phyloP scores from a whole-genome alignment of 2,113 vertebrate genomes.

The Lamprotornis superbus region DNA sequence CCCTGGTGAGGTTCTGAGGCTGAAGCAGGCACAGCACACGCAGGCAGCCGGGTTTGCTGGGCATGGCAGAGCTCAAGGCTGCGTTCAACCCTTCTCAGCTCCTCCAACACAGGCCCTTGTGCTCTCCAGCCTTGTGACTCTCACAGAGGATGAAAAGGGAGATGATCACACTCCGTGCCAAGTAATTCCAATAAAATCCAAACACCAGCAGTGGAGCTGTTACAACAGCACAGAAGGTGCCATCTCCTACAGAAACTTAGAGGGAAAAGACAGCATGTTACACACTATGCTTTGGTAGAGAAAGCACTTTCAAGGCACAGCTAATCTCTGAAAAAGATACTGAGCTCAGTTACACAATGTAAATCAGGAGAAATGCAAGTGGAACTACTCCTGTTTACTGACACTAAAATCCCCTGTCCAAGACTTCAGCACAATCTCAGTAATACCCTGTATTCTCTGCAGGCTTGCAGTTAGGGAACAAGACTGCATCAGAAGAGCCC shows the following conservation, averaged over 20 bases:
- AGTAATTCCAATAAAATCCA: neutral
- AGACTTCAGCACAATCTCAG: neutral
- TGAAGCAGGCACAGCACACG: neutral
- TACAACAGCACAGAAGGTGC: neutral
- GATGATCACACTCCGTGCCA: fast-evolving
- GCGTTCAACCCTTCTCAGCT: neutral
- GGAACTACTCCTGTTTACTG: neutral
- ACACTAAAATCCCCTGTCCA: neutral
- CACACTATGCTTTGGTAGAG: neutral
- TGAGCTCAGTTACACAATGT: neutral
- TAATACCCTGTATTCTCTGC: fast-evolving
- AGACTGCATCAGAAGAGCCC: neutral
- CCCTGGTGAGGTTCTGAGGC: neutral
- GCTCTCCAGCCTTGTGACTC: neutral
- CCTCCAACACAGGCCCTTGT: neutral
- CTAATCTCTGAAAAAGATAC: neutral
- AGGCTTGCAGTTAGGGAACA: neutral
- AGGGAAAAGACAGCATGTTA: neutral
- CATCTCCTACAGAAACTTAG: neutral
- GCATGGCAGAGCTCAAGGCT: neutral
- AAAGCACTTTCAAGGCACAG: neutral
- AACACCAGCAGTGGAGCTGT: neutral
- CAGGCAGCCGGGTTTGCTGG: fast-evolving
- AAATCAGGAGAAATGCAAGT: neutral
- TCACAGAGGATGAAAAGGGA: neutral